phyloP scores from a whole-genome alignment of 2,888 invertebrate genomes.

The Brachyptera putata region DNA sequence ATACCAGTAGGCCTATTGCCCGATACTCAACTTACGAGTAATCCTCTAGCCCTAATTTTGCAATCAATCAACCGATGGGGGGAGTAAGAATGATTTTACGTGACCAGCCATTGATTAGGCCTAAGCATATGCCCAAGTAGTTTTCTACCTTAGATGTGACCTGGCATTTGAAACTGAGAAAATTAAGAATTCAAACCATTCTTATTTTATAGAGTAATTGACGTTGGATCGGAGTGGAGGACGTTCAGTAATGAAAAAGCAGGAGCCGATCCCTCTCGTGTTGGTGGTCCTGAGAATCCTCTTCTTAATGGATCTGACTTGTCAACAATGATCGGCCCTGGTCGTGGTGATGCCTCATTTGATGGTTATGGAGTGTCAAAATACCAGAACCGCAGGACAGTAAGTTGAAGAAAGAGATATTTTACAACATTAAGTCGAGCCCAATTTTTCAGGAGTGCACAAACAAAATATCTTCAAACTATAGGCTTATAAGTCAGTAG shows the following conservation, averaged over 20 bases:
- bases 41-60: too few species aligned
- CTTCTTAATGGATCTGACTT: conserved; percentile 92
- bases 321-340: conserved; percentile 88
- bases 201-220: conserved; percentile 85
- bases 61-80: too few species aligned
- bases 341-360: conserved; percentile 74
- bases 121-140: too few species aligned
- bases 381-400: conserved; percentile 61
- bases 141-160: too few species aligned
- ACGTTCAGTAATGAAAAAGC: conserved; percentile 98
- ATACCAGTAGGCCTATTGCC: too few species aligned
- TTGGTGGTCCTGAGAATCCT: conserved; percentile 98
- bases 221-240: conserved; percentile 99
- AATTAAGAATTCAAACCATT: too few species aligned
- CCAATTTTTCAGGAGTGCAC: neutral
- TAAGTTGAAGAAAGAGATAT: too few species aligned
- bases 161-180: too few species aligned
- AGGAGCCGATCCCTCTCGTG: conserved; percentile 97
- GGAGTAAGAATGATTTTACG: too few species aligned
- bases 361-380: conserved; percentile 72
- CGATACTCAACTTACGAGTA: too few species aligned
- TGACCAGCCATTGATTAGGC: too few species aligned
- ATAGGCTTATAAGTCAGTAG: too few species aligned
- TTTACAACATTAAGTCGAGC: neutral
- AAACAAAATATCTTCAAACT: neutral